Evolutionary conservation across 2,888 invertebrate species (phyloP).

Genomic region (Machimus rusticus): DNA sequence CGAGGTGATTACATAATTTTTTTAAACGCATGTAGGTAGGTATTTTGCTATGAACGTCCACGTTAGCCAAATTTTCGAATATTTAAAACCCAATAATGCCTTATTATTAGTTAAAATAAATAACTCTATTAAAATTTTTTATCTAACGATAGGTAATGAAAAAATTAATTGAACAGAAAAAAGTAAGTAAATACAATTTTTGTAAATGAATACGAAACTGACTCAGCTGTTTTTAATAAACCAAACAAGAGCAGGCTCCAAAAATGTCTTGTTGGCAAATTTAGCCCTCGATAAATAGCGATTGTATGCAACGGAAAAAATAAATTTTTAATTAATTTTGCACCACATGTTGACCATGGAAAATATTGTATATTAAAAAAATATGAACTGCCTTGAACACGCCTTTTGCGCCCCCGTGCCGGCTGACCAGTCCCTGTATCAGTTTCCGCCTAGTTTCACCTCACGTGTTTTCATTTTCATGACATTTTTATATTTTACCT

Average conservation of each 20-base stretch:
- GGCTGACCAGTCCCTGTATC: neutral
- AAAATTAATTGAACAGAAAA: too few species aligned
- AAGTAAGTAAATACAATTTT: too few species aligned
- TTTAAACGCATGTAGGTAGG: too few species aligned
- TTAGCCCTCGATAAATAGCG: neutral
- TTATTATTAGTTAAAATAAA: too few species aligned
- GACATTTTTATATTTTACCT: neutral
- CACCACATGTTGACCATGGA: neutral
- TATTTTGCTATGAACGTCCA: too few species aligned
- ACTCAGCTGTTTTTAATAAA: neutral
- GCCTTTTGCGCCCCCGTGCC: neutral
- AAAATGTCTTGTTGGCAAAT: neutral
- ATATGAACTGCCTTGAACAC: neutral
- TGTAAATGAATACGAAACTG: too few species aligned
- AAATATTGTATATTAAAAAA: neutral
- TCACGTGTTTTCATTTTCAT: neutral
- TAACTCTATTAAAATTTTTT: too few species aligned
- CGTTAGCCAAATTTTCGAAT: too few species aligned
- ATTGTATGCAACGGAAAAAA: neutral
- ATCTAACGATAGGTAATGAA: too few species aligned
- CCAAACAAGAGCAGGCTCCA: neutral
- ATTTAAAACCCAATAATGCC: too few species aligned
- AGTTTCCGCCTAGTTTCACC: neutral
- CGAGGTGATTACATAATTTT: too few species aligned
- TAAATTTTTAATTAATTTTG: neutral